These are phyloP conservation scores for Condylura cristata DNA, from an alignment of 2,113 vertebrate genomes.

Conservation along the genomic window DNA sequence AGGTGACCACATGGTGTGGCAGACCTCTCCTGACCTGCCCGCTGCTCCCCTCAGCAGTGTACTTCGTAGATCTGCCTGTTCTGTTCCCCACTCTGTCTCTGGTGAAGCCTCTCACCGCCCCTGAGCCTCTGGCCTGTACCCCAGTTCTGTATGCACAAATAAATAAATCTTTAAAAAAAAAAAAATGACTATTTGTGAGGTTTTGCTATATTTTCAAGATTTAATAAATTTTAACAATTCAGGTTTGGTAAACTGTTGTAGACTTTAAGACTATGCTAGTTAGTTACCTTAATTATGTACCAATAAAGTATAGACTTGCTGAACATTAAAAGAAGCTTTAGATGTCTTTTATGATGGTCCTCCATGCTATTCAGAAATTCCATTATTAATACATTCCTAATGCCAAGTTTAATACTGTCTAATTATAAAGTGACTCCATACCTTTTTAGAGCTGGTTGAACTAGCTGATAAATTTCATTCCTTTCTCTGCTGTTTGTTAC, in stretches of 20 bases:
- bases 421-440: not conserved
- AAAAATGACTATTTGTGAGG: not conserved
- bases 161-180: no score
- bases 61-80: no score
- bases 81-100: no score
- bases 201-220: not conserved
- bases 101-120: no score
- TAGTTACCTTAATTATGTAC: not conserved
- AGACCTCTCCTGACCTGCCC: no score
- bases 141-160: no score
- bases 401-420: not conserved
- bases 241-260: not conserved
- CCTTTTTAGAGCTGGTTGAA: not conserved
- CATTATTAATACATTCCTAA: not conserved
- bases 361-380: not conserved
- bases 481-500: not conserved
- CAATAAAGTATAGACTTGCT: not conserved
- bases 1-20: no score
- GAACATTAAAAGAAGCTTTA: not conserved
- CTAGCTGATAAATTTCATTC: not conserved
- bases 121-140: no score
- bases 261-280: not conserved
- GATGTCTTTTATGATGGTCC: not conserved
- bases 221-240: constrained; percentile 29
- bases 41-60: no score